Evolutionary conservation across 2,797 vertebrate species (phyloP), one percentile per base, ranked within the genome.

Genomic region (Myotis daubentonii): DNA sequence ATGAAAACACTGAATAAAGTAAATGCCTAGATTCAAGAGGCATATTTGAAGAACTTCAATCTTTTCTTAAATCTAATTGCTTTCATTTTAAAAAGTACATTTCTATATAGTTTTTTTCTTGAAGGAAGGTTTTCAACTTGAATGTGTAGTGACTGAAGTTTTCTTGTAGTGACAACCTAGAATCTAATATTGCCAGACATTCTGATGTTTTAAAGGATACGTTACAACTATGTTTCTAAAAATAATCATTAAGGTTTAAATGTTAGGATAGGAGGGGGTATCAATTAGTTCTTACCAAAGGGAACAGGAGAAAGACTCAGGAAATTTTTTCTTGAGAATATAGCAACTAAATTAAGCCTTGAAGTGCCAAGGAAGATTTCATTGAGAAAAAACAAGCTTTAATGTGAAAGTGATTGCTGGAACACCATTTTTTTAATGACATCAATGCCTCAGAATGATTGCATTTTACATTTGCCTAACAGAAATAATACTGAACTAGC

Each of bases 61-160:
- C 38, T 80, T 80, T 70, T 60, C 78, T 74, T 62, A 62, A 91
- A 82, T 44, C 12, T n/a, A 12, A 72, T 3, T 23, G 23, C 41
- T 82, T 82, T 91, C 68, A 74, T 82, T 91, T 82, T 51, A 74
- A 30, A 80, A 81, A 82, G 60, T 72, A 49, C 13, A 88, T 57
- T 80, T 70, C 33, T 82, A 49, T 17, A 23, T 11, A 30, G 36
- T 65, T 44, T 79, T 36, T 71, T 79, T 74, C 55, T 65, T 74
- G 28, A 72, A 65, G 30, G 19, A 87, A 33, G 0, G 8, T 53
- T 87, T 92, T 87, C 66, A 65, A 81, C 55, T 72, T 74, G 28
- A 72, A 87, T 53, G 11, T 65, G 20, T 8, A 72, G 22, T 65
- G 55, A 65, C 12, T 75, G 28, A 87, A 80, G 55, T 44, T 87